Base-by-base conservation (phyloP, 2,113 vertebrate species). In the Pteropus alecto region DNA sequence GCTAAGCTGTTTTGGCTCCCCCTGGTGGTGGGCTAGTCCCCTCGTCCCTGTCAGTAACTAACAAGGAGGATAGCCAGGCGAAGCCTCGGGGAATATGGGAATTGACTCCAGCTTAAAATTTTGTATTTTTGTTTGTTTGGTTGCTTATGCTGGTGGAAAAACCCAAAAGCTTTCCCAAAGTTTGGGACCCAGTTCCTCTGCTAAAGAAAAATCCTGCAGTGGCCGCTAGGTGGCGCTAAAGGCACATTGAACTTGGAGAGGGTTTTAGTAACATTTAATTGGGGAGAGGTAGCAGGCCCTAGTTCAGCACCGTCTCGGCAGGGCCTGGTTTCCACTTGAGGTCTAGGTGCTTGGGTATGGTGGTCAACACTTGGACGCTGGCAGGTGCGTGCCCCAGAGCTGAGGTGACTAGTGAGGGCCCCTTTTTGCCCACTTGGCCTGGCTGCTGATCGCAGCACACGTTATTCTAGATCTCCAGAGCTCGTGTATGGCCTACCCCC, bases 201-300 rank as follows among this genome's bases (percentile, higher is more conserved):
- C 48, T 61, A 5, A 48, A 51, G 63, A 41, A 78, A 73, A 83
- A 95, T 43, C 58, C 35, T 5, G 1, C 21, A 18, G 3, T 82
- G 90, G 82, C 97, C 98, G 18, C 97, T 93, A 98, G 98, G 68
- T 97, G 98, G 98, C 92, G 71, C 86, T 22, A 94, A 82, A 87
- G 79, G 60, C 78, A 79, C 76, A 7, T 1, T 8, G 63, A 70
- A 65, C 11, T 30, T 0, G 6, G 87, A 26, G 26, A 14, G 12
- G 67, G 43, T 48, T 86, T 91, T 56, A 2, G 46, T 56, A 30
- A 35, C 54, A 2, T 87, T 43, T 77, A 60, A 33, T 6, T 18
- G 14, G 94, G 68, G 35, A 70, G 51, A 38, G n/a, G 65, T 46
- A 0, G n/a, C 30, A 10, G 83, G 68, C 10, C 24, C 4, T 54